Base-by-base conservation (phyloP, 2,888 invertebrate species). In the Synanthedon myopaeformis region DNA sequence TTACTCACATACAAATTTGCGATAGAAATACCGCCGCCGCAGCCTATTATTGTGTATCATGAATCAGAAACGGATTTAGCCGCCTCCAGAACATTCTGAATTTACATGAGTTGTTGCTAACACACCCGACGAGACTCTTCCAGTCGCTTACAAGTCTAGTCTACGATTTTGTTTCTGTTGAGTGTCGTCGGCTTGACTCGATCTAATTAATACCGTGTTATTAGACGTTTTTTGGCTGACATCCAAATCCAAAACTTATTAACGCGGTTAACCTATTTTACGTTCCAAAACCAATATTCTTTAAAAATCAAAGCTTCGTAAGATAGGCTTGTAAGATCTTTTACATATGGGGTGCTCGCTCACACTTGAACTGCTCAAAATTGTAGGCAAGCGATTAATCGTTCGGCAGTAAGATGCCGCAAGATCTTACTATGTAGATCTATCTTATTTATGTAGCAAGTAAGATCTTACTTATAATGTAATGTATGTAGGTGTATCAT, bases 151-250 rank as follows among this genome's bases (percentile, higher is more conserved):
- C 19, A 23, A 49, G 49, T 17, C 23, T 13, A 13, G 45, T 13
- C 45, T 45, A 13, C 23, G 49, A 49, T 49, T 49, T 53, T 55
- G 56, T 59, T 57, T 54, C 56, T 28, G 51, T 52, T 51, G 61
- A 14, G 58, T 59, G 61, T 65, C 65, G 60, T 61, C 62, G 59
- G 55, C 57, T 56, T 58, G 59, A 56, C 58, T 60, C 58, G 55
- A 59, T 66, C 66, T 75, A 77, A 82, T 82, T 82, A 80, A 75
- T 76, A 78, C 73, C 65, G 69, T 63, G 70, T 76, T 72, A 74
- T 76, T 75, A 75, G 65, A 66, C 64, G 62, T 62, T 61, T 60
- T 58, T 73, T 83, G 83, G 84, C 79, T 42, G 41, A 42, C 41
- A 19, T 73, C 83, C 84, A 84, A 67, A 59, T 61, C 14, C n/a